These are phyloP conservation scores for Vanessa cardui DNA, from an alignment of 2,888 invertebrate genomes.

Conservation along the genomic window DNA sequence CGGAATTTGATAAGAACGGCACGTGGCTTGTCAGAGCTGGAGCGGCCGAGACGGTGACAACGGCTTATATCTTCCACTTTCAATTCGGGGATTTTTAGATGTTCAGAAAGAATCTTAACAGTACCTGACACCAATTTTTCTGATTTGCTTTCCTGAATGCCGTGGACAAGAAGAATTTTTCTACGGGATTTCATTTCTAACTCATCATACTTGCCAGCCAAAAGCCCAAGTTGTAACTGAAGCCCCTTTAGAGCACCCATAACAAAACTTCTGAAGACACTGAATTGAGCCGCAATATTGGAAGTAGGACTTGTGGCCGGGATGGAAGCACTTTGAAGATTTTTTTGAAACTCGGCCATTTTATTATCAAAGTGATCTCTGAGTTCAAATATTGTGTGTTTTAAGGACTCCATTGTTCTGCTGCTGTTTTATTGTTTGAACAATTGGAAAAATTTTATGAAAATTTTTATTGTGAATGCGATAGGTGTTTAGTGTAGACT, in stretches of 20 bases:
- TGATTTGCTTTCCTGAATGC: background rate
- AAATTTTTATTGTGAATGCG: background rate
- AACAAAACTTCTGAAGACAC: conserved; percentile 1
- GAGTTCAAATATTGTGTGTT: background rate
- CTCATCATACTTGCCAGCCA: background rate
- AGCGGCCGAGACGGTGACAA: background rate
- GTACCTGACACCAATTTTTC: background rate
- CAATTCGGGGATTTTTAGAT: background rate
- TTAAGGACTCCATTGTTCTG: background rate
- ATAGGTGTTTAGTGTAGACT: background rate
- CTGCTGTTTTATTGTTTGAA: background rate
- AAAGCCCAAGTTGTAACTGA: background rate
- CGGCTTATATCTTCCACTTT: background rate
- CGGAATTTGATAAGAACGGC: conserved; percentile 3
- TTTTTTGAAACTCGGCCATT: background rate
- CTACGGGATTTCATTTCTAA: conserved; percentile 1
- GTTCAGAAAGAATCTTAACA: background rate
- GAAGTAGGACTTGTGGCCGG: background rate
- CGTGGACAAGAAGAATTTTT: conserved; percentile 6
- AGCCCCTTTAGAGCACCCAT: background rate
- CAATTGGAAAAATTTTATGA: background rate
- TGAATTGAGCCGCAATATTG: background rate
- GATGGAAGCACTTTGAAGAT: too few relatives aligned
- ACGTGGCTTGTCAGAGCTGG: background rate
- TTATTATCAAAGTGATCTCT: background rate